phyloP scores from a whole-genome alignment of 2,888 invertebrate species.

The Callimorpha dominula region DNA sequence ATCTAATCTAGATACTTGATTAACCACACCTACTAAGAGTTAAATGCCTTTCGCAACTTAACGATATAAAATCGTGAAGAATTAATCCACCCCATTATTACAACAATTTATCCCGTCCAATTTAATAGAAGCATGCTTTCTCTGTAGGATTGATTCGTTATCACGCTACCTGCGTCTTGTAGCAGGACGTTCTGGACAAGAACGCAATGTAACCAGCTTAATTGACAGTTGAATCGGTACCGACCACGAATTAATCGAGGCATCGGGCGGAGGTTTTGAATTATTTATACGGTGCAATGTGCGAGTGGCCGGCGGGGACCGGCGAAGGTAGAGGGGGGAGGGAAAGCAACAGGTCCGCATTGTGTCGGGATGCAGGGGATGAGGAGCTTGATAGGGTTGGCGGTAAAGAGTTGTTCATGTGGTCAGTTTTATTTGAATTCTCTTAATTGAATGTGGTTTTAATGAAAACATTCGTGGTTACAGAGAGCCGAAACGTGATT shows the following conservation, averaged over 20 bases:
- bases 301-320: slow-evolving; percentile 58
- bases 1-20: too few species aligned
- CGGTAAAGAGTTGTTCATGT: slow-evolving; percentile 33
- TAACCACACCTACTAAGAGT: too few species aligned
- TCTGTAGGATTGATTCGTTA: slow-evolving; percentile 48
- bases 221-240: slow-evolving; percentile 84
- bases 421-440: slow-evolving; percentile 19
- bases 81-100: not conserved
- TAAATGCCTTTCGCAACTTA: too few species aligned
- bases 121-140: slow-evolving; percentile 11
- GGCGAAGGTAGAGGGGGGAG: slow-evolving; percentile 34
- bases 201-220: slow-evolving; percentile 66
- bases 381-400: slow-evolving; percentile 66
- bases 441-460: not conserved
- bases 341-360: slow-evolving; percentile 79
- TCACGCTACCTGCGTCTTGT: slow-evolving; percentile 33
- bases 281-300: slow-evolving; percentile 80
- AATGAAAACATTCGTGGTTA: not conserved
- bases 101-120: slow-evolving; percentile 3
- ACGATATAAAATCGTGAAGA: not conserved
- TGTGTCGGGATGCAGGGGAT: slow-evolving; percentile 81
- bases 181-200: slow-evolving; percentile 38
- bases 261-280: slow-evolving; percentile 66
- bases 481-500: not conserved
- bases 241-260: slow-evolving; percentile 80